phyloP scores from a whole-genome alignment of 2,113 vertebrate species.

The Myrmecobius fasciatus region DNA sequence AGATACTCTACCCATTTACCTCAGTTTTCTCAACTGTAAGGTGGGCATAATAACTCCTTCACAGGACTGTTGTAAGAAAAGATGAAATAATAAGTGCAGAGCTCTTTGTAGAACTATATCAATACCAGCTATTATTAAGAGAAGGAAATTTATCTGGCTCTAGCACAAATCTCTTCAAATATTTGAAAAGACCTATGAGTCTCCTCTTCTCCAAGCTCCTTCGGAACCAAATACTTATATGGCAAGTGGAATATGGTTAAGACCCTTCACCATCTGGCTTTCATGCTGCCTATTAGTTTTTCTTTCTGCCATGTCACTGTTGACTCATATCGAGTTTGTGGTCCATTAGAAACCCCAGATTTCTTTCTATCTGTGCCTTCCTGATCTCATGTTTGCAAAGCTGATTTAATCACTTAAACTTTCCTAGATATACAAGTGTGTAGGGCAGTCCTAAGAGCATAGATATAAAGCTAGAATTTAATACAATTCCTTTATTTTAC shows the following conservation, averaged over 20 bases:
- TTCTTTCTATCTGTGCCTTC: background rate
- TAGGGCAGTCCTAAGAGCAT: background rate
- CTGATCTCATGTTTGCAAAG: background rate
- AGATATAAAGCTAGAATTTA: background rate
- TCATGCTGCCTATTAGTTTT: background rate
- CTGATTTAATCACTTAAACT: background rate
- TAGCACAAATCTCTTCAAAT: background rate
- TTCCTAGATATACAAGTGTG: background rate
- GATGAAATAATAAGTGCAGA: background rate
- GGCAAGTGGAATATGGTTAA: background rate
- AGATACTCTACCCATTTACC: background rate
- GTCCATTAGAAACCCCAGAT: background rate
- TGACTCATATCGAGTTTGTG: background rate
- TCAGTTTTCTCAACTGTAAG: background rate
- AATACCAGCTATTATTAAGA: background rate
- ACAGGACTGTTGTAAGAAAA: background rate
- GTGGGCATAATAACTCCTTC: background rate
- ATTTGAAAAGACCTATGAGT: background rate
- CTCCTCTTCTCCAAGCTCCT: background rate
- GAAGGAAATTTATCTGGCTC: background rate
- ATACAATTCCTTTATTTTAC: background rate
- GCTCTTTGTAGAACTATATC: background rate
- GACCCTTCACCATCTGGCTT: background rate
- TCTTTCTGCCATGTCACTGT: background rate
- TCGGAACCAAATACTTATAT: background rate